phyloP scores from a whole-genome alignment of 2,888 invertebrate species.

The Xylocampa areola region DNA sequence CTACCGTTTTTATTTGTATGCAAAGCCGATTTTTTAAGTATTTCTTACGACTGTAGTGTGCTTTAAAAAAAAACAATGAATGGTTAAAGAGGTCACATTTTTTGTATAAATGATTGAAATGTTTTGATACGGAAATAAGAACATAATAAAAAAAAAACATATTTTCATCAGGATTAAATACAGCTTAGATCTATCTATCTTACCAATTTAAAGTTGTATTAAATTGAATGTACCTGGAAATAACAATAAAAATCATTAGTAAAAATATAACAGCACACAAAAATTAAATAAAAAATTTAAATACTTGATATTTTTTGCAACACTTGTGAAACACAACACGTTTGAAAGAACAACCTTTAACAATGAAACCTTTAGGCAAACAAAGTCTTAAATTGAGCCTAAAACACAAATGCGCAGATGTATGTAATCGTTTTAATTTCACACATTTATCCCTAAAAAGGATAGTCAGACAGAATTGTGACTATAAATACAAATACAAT shows the following conservation, averaged over 20 bases:
- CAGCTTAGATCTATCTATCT: too few species aligned
- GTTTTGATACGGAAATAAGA: too few species aligned
- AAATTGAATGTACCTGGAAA: not conserved
- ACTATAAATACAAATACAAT: slow-evolving; percentile 7
- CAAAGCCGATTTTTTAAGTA: not conserved
- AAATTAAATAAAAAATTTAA: too few species aligned
- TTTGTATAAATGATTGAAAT: too few species aligned
- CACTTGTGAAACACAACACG: not conserved
- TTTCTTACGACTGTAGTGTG: not conserved
- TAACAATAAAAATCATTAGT: not conserved
- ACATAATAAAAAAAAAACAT: too few species aligned
- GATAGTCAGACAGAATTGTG: slow-evolving; percentile 16
- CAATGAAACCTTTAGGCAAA: slow-evolving; percentile 11
- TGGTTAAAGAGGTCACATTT: too few species aligned
- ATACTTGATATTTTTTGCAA: too few species aligned
- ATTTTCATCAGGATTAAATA: too few species aligned
- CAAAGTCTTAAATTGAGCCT: slow-evolving; percentile 16
- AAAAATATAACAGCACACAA: not conserved
- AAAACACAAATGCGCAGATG: slow-evolving; percentile 12
- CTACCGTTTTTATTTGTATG: slow-evolving; percentile 1
- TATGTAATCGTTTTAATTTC: slow-evolving; percentile 10
- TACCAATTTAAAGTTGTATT: too few species aligned
- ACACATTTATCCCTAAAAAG: slow-evolving; percentile 17
- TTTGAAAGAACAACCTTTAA: slow-evolving; percentile 4
- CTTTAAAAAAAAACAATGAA: not conserved